phyloP scores from a whole-genome alignment of 1,140 invertebrate species.

The Cherax quadricarinatus region DNA sequence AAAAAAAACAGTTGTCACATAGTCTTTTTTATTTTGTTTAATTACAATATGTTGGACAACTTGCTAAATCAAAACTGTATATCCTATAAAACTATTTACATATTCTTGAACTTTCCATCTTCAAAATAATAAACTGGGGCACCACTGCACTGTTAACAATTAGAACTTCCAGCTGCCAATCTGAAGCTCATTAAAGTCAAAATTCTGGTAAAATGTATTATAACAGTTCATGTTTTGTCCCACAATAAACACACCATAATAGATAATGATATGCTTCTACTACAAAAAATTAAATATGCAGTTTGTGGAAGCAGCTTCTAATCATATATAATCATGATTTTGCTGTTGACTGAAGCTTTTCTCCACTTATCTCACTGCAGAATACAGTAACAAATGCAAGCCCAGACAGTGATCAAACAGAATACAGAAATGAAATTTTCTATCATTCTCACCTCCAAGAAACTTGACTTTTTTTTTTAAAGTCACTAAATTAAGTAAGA shows the following conservation, averaged over 20 bases:
- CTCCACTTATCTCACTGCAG: background rate
- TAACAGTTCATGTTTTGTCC: background rate
- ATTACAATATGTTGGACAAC: constrained; percentile 11
- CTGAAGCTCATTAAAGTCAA: background rate
- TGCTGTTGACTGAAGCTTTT: background rate
- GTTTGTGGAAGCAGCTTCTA: background rate
- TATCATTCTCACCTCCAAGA: background rate
- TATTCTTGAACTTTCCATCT: constrained; percentile 18
- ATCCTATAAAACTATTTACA: constrained; percentile 42
- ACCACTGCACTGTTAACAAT: constrained; percentile 3
- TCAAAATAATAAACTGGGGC: background rate
- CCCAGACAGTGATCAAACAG: background rate
- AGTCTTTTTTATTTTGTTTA: constrained; percentile 29
- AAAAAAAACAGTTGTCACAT: background rate
- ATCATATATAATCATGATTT: background rate
- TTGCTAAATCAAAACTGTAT: constrained; percentile 25
- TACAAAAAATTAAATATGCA: background rate
- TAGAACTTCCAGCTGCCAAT: constrained; percentile 23
- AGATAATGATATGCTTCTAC: background rate
- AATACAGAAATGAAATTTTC: constrained; percentile 1
- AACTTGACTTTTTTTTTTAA: background rate
- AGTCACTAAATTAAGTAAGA: background rate
- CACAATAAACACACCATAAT: background rate
- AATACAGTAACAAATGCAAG: background rate
- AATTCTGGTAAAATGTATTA: background rate